A percentile compares a stretch with the other conserved stretches of the same genome.
phyloP scores from a whole-genome alignment of 2,113 vertebrate genomes.

The Oncorhynchus nerka region DNA sequence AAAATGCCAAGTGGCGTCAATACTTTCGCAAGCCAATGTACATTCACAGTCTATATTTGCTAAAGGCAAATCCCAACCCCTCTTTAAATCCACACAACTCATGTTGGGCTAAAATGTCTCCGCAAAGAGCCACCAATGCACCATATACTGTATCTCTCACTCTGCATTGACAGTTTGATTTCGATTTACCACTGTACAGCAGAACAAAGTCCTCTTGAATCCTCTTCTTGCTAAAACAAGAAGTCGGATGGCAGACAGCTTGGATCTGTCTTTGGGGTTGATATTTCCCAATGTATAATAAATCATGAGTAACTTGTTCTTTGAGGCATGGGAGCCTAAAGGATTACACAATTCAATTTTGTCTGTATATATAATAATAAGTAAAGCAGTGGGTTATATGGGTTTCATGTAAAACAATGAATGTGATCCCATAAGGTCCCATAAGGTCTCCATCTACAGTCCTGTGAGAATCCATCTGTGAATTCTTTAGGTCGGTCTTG shows the following conservation, averaged over 20 bases:
- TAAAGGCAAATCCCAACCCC: conserved; percentile 25
- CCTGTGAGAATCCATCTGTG: conserved; percentile 33
- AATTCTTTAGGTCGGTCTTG: conserved; percentile 15
- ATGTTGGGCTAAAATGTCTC: conserved; percentile 33
- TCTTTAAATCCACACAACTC: conserved; percentile 32
- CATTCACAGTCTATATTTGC: conserved; percentile 30
- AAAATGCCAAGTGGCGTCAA: no score
- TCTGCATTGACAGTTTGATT: conserved; percentile 6
- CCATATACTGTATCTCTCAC: neutral
- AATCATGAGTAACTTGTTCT: conserved; percentile 18
- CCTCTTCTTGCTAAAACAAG: conserved; percentile 14
- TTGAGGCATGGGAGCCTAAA: conserved; percentile 30
- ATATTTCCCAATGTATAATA: conserved; percentile 32
- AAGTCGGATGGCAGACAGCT: conserved; percentile 15
- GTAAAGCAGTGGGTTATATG: conserved; percentile 30
- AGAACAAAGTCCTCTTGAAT: neutral
- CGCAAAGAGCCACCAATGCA: conserved; percentile 15
- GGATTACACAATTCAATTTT: conserved; percentile 53
- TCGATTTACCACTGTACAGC: conserved; percentile 18
- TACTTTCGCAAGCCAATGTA: no score
- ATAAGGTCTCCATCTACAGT: conserved; percentile 43
- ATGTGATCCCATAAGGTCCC: conserved; percentile 40
- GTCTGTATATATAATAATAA: conserved; percentile 47
- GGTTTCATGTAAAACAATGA: conserved; percentile 36
- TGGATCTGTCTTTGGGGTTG: conserved; percentile 30